Conservation (phyloP, 2,113 vertebrate species). For the Scartelaos histophorus region DNA sequence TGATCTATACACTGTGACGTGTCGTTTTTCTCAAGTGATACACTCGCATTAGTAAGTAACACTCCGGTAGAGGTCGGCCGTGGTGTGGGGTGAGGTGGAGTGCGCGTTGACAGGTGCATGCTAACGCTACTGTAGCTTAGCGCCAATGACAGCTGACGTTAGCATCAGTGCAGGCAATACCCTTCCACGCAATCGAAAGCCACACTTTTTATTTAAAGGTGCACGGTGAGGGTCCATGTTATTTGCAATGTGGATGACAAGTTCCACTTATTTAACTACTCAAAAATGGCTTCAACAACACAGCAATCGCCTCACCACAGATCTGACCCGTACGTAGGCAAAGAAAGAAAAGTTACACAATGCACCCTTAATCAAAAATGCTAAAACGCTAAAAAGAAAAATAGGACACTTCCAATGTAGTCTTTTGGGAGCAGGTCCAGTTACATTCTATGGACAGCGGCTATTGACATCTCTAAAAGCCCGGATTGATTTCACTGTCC, state of each 20-base stretch:
- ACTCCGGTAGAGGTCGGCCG: not conserved
- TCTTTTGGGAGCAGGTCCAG: not conserved
- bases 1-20: not conserved
- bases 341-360: not conserved
- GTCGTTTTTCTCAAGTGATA: not conserved
- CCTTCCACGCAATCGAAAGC: slow-evolving; percentile 16
- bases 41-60: slow-evolving; percentile 10
- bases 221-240: too few species aligned
- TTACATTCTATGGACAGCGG: slow-evolving; percentile 1
- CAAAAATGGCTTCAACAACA: too few species aligned
- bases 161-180: not conserved
- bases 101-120: slow-evolving; percentile 15
- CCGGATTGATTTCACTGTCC: slow-evolving; percentile 41
- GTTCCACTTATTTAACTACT: too few species aligned
- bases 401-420: slow-evolving; percentile 3
- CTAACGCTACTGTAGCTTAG: not conserved
- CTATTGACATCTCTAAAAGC: slow-evolving; percentile 48
- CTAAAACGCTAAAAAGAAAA: not conserved
- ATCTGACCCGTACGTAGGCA: too few species aligned
- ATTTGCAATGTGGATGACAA: too few species aligned
- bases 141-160: slow-evolving; percentile 12
- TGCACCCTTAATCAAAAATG: not conserved
- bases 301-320: too few species aligned
- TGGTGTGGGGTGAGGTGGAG: not conserved
- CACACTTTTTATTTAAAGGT: not conserved